Base-by-base conservation (phyloP, 2,888 invertebrate species). In the Seira sanloemensis region DNA sequence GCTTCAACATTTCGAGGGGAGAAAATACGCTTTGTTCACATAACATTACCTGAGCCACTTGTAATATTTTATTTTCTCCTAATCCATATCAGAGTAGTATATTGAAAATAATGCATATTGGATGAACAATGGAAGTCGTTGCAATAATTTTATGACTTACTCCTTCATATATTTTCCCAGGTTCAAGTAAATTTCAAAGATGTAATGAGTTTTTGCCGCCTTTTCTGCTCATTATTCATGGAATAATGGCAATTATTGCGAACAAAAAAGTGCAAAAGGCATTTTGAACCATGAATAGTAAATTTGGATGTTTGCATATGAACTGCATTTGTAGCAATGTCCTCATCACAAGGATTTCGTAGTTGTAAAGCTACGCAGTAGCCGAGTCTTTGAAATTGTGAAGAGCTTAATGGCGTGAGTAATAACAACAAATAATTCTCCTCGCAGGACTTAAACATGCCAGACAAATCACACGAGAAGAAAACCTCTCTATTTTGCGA, bases 221-320 rank as follows among this genome's bases (percentile, higher is more conserved):
- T 58, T 66, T 65, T 68, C 67, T 65, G 50, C 50, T 74, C 66
- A 58, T 68, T 77, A 75, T 66, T 75, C 65, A 37, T 66, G 66
- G 19, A 66, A 23, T 66, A 25, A 54, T 27, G 27, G 62, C 74
- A 74, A 74, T 74, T 65, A 73, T n/a, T 50, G 25, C 54, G 67
- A 68, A 80, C 27, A 73, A 50, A 77, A 79, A 73, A 79, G 73
- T 73, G 79, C 50, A 74, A 80, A 71, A 80, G 80, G 80, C 67
- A 80, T 37, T 37, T 12, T 37, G 5, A 5, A 37, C 12, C 7
- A 9, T 37, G 37, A 12, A 37, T 37, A 37, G 58, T 62, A 69
- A 26, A n/a, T 21, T 27, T 73, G 72, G 73, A 79, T 79, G 79
- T 37, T 37, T 37, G 37, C 37, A 37, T 37, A 37, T 37, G 37